These are phyloP conservation scores for Homalodisca vitripennis DNA, from an alignment of 1,140 invertebrate genomes.

Conservation along the genomic window DNA sequence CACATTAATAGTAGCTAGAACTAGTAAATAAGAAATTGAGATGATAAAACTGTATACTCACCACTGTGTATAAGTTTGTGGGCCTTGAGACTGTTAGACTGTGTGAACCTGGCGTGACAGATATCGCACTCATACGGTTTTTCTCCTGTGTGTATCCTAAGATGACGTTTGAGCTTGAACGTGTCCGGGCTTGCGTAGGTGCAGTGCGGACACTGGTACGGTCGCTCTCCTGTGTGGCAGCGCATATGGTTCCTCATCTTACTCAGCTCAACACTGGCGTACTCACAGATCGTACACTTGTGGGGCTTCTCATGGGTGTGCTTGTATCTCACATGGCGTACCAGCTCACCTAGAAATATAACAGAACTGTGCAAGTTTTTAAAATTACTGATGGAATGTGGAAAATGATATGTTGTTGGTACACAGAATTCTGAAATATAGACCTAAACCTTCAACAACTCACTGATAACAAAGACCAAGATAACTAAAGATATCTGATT, in stretches of 20 bases:
- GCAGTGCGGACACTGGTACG: constrained; percentile 88
- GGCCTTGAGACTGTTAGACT: constrained; percentile 93
- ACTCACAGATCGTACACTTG: constrained; percentile 64
- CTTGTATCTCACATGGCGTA: constrained; percentile 74
- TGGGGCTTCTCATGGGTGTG: constrained; percentile 69
- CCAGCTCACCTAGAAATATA: constrained; percentile 73
- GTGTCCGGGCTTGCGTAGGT: constrained; percentile 97
- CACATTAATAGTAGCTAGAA: not conserved
- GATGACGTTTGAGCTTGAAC: constrained; percentile 93
- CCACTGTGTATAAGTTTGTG: constrained; percentile 94
- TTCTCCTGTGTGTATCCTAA: constrained; percentile 94
- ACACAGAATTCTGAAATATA: too few relatives aligned
- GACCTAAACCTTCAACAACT: too few relatives aligned
- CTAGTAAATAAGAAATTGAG: not conserved
- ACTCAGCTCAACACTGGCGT: constrained; percentile 64
- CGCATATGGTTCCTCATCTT: constrained; percentile 66
- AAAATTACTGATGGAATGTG: too few relatives aligned
- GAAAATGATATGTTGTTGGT: too few relatives aligned
- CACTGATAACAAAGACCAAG: too few relatives aligned
- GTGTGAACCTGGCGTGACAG: constrained; percentile 90
- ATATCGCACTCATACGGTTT: constrained; percentile 93
- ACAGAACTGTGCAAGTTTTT: too few relatives aligned
- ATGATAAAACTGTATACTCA: constrained; percentile 53
- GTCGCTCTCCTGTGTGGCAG: constrained; percentile 60
- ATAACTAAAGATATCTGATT: too few relatives aligned